Evolutionary conservation across 2,797 vertebrate genomes (phyloP), one percentile per base, ranked within the genome.

Genomic region (Lithobates sylvaticus): DNA sequence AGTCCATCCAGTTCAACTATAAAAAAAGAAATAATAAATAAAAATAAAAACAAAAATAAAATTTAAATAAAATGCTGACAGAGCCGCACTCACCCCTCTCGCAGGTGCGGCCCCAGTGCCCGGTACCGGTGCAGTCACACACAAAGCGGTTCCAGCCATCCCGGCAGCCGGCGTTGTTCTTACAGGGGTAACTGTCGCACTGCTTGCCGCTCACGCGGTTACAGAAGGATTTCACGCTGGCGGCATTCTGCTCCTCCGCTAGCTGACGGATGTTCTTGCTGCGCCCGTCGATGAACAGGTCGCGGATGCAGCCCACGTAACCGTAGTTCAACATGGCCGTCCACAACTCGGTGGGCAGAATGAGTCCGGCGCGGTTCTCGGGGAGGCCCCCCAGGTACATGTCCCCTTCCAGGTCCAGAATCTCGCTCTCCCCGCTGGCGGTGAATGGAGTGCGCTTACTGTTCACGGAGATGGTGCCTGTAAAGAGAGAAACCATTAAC

Each of bases 61-160:
- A n/a, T n/a, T n/a, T n/a, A n/a, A n/a, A n/a, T n/a, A n/a, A 39
- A 39, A 39, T 9, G 36, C 39, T 39, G 10, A 32, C 9, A 50
- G 47, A 58, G 1, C 18, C 1, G 71, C 0, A 23, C 97, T 94
- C 91, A 99, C 98, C 98, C 93, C 97, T 95, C 75, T 99, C 98
- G 58, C 98, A 99, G 2, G 97, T 99, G 83, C 98, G 96, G 0
- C 98, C 97, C 98, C 98, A 99, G 86, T 94, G 98, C 67, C 98
- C 98, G 0, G 97, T 99, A 86, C 97, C 98, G 0, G 97, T 99
- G 90, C 98, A 99, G 92, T 99, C 98, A 0, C 98, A 99, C 88
- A 99, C 97, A 93, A 99, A 99, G 88, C 98, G 96, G 91, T 99
- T 99, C 98, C 98, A 99, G 88, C 98, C 98, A 0, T 99, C 98